Evolutionary conservation across 1,140 invertebrate genomes (phyloP).

Genomic region (Sycophaga agraensis): DNA sequence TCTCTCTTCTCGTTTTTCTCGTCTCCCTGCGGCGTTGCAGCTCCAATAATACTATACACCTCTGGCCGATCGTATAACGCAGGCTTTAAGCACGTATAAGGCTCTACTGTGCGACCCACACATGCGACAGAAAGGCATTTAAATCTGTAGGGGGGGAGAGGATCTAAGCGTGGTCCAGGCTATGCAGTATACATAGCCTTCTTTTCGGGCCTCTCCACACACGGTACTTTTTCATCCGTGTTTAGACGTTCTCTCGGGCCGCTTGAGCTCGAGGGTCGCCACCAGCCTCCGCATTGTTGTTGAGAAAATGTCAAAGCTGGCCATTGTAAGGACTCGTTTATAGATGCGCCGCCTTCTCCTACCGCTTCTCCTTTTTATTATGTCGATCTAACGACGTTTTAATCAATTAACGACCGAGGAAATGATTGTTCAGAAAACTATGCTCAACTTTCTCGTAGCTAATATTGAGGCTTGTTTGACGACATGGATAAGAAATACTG

Average conservation of each 20-base stretch:
- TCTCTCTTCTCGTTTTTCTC: no score
- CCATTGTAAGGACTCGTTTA: conserved; percentile 8
- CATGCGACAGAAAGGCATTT: conserved; percentile 29
- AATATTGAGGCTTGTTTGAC: not conserved
- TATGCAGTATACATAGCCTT: not conserved
- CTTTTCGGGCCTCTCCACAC: not conserved
- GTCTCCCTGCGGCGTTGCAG: no score
- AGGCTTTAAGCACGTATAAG: no score
- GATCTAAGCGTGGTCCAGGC: not conserved
- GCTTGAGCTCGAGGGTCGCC: not conserved
- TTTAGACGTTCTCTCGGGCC: not conserved
- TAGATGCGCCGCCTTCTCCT: conserved; percentile 9
- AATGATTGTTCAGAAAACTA: not conserved
- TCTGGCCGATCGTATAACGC: no score
- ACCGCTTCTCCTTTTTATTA: conserved; percentile 9
- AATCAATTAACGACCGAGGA: conserved; percentile 22
- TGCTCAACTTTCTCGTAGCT: not conserved
- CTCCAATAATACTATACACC: no score
- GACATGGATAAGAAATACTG: no score
- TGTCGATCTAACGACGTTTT: conserved; percentile 21
- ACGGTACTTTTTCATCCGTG: not conserved
- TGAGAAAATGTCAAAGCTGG: conserved; percentile 19
- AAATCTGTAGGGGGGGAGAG: conserved; percentile 23
- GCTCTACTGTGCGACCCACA: conserved; percentile 9
- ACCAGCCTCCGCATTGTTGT: conserved; percentile 6